Evolutionary conservation across 2,888 invertebrate species (phyloP).

Genomic region (Ectemnius lituratus): DNA sequence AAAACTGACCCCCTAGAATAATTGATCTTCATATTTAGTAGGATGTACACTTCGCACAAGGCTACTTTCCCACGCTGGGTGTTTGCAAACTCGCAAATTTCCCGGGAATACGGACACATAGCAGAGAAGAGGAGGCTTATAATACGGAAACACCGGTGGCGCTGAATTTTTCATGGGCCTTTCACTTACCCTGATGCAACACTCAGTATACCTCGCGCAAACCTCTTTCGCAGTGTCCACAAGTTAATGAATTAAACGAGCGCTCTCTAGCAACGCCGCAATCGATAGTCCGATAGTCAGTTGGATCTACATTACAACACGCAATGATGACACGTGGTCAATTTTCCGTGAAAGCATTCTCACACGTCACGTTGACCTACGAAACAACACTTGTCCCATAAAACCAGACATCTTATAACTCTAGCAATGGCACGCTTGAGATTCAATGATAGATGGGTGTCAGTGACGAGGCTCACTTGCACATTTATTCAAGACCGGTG

Average conservation of each 20-base stretch:
- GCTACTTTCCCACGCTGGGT: too few species aligned
- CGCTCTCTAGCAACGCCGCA: constrained; percentile 24
- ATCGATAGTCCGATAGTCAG: background rate
- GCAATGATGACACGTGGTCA: too few species aligned
- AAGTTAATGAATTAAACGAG: constrained; percentile 42
- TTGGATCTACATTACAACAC: constrained; percentile 12
- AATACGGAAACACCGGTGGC: constrained; percentile 5
- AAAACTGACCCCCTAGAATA: too few species aligned
- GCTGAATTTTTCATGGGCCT: constrained; percentile 4
- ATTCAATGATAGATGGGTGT: too few species aligned
- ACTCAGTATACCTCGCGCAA: background rate
- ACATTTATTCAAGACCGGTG: background rate
- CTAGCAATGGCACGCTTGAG: too few species aligned
- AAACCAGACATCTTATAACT: too few species aligned
- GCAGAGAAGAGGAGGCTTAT: background rate
- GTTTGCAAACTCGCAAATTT: background rate
- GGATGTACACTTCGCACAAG: too few species aligned
- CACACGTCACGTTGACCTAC: too few species aligned
- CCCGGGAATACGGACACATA: background rate
- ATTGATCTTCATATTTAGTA: too few species aligned
- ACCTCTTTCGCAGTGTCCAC: background rate
- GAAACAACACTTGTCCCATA: too few species aligned
- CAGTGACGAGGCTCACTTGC: too few species aligned
- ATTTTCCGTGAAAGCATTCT: too few species aligned
- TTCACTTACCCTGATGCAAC: background rate